Evolutionary conservation across 2,888 invertebrate genomes (phyloP).

Genomic region (Choreutis nemorana): DNA sequence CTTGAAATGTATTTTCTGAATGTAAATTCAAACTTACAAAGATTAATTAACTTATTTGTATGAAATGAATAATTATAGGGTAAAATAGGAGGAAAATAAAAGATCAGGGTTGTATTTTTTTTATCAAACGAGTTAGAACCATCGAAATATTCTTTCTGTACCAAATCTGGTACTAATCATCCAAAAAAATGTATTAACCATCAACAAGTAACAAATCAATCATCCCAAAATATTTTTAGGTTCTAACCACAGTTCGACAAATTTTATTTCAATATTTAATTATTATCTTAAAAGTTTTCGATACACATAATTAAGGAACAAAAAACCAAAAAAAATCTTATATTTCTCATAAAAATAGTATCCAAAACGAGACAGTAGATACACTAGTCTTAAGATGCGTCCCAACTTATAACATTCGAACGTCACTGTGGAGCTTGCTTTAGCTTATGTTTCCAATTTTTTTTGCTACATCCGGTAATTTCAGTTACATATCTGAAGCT

Average conservation of each 20-base stretch:
- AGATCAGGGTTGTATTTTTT: constrained; percentile 30
- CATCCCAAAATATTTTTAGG: too few relatives aligned
- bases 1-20: too few relatives aligned
- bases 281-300: constrained; percentile 52
- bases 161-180: constrained; percentile 58
- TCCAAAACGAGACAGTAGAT: constrained; percentile 50
- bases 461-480: too few relatives aligned
- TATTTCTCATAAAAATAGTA: constrained; percentile 51
- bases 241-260: constrained; percentile 31
- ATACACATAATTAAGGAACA: constrained; percentile 66
- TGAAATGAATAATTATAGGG: too few relatives aligned
- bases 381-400: too few relatives aligned
- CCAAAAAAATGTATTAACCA: constrained; percentile 54
- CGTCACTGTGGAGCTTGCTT: too few relatives aligned
- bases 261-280: constrained; percentile 59
- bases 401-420: too few relatives aligned
- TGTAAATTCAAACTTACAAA: too few relatives aligned
- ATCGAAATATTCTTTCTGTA: constrained; percentile 33
- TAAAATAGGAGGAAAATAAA: constrained; percentile 8
- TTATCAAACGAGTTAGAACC: constrained; percentile 43
- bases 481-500: too few relatives aligned
- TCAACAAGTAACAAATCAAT: constrained; percentile 42
- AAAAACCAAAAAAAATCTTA: constrained; percentile 53
- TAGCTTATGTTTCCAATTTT: too few relatives aligned
- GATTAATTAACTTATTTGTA: too few relatives aligned